A percentile compares a stretch with the other conserved stretches of the same genome.
Evolutionary conservation across 2,113 vertebrate species (phyloP).

Genomic region (Callipepla squamata): DNA sequence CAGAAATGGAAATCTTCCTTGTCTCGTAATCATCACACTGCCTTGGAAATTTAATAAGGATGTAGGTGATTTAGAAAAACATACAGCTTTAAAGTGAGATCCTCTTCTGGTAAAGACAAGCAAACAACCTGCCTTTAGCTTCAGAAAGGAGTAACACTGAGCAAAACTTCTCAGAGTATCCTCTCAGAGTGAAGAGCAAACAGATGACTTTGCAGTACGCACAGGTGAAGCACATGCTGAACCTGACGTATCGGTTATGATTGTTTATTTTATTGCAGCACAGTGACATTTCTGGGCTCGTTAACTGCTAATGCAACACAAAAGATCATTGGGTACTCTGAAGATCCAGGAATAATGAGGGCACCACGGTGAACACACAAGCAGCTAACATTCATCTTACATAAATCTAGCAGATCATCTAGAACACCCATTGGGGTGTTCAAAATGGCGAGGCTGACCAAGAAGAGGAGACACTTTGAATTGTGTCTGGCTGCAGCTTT

Average conservation of each 20-base stretch:
- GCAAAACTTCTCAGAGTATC: background rate
- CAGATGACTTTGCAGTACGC: background rate
- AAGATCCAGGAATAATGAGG: background rate
- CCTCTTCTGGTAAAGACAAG: background rate
- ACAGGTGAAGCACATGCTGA: background rate
- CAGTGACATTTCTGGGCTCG: background rate
- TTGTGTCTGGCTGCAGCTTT: background rate
- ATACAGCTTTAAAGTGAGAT: background rate
- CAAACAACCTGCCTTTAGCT: background rate
- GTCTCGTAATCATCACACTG: slow-evolving; percentile 6
- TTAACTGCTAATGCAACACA: background rate
- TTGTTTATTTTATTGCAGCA: background rate
- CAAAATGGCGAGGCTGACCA: background rate
- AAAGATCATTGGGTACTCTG: background rate
- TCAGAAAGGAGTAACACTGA: background rate
- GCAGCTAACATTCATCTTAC: background rate
- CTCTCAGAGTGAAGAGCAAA: background rate
- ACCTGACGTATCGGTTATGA: background rate
- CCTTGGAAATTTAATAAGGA: background rate
- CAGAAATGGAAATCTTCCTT: slow-evolving; percentile 39
- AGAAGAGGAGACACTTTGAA: background rate
- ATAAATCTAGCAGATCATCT: background rate
- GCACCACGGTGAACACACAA: background rate
- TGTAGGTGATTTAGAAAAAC: background rate
- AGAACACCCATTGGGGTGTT: background rate